phyloP scores from a whole-genome alignment of 2,113 vertebrate genomes.

The Diglossa brunneiventris region DNA sequence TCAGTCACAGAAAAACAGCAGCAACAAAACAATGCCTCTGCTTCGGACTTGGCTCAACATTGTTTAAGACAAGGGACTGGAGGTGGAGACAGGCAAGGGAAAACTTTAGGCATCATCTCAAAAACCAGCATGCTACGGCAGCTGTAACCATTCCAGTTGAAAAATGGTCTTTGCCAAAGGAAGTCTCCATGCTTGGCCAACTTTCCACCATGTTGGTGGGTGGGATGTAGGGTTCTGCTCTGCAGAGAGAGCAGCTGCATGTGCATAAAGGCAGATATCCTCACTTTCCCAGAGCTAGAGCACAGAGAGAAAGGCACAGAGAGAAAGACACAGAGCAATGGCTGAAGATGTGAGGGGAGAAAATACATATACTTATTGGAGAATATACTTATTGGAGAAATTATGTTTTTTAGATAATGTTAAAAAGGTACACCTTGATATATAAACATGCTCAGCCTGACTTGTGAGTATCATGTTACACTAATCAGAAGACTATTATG shows the following conservation, averaged over 20 bases:
- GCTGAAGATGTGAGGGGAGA: background rate
- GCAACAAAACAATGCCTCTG: background rate
- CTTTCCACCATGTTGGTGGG: fast-evolving
- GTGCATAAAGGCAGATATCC: background rate
- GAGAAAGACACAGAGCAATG: background rate
- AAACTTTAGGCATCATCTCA: background rate
- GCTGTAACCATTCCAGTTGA: background rate
- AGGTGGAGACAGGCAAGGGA: background rate
- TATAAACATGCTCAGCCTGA: fast-evolving
- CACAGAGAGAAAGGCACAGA: background rate
- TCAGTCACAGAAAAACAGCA: background rate
- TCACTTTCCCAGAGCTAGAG: background rate
- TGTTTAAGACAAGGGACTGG: background rate
- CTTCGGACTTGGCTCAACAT: background rate
- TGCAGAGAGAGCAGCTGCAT: background rate
- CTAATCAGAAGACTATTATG: background rate
- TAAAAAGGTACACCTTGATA: background rate
- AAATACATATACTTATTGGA: background rate
- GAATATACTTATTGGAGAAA: background rate
- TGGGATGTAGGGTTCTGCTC: background rate
- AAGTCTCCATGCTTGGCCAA: background rate
- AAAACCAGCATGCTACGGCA: background rate
- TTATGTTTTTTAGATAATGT: background rate
- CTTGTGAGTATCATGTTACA: background rate
- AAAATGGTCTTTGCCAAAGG: background rate